These are phyloP conservation scores for Cyclophora punctaria DNA, from an alignment of 2,888 invertebrate genomes.

Conservation along the genomic window DNA sequence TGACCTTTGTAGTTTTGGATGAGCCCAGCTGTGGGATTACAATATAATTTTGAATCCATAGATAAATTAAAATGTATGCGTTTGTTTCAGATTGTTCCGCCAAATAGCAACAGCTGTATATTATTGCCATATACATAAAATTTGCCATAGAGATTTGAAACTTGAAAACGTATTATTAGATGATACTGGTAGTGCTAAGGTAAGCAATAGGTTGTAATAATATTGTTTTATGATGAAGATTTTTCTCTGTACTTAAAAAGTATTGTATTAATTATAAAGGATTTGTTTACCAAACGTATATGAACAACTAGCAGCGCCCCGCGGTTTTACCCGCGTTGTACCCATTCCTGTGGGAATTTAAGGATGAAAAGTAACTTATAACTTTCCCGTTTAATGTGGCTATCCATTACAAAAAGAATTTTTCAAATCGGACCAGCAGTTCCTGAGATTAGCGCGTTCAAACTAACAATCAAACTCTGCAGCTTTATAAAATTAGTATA, in stretches of 20 bases:
- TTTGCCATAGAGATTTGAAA: slow-evolving; percentile 96
- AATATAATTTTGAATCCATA: slow-evolving; percentile 14
- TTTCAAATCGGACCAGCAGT: no score
- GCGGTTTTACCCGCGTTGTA: no score
- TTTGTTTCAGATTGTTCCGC: slow-evolving; percentile 84
- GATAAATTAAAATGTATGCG: no score
- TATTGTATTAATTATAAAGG: neutral
- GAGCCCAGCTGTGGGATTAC: neutral
- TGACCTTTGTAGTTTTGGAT: no score
- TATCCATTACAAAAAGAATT: no score
- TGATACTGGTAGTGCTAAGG: slow-evolving; percentile 95
- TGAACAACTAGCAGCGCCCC: no score
- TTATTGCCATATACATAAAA: slow-evolving; percentile 98
- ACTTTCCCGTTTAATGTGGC: no score
- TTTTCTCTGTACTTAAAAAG: neutral
- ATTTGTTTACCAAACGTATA: neutral
- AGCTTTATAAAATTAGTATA: no score
- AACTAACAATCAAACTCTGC: no score
- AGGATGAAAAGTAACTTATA: no score
- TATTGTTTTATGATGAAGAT: neutral
- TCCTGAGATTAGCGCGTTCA: no score
- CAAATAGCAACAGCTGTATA: slow-evolving; percentile 97
- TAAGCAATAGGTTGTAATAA: slow-evolving; percentile 42
- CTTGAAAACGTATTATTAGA: slow-evolving; percentile 96
- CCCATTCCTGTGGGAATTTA: no score